Conservation (phyloP, 2,888 invertebrate genomes). For the Epirrhoe alternata region DNA sequence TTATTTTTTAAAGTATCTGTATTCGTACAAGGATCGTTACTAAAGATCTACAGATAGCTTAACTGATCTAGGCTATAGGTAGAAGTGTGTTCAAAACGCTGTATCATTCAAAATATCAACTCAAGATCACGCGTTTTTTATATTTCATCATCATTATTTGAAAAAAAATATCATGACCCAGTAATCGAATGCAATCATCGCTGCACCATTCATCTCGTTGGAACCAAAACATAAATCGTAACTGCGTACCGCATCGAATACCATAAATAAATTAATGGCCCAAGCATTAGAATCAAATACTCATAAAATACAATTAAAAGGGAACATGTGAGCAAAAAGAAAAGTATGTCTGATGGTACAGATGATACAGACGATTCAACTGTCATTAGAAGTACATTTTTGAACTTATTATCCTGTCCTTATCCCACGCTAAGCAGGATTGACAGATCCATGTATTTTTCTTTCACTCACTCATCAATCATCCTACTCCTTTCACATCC, state of each 20-base stretch:
- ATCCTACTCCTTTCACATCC: no score
- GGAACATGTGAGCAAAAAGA: conserved; percentile 76
- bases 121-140: neutral
- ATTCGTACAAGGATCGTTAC: neutral
- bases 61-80: neutral
- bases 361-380: neutral
- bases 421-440: no score
- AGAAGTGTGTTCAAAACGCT: no score
- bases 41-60: neutral
- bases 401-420: no score
- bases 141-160: neutral
- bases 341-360: conserved; percentile 53
- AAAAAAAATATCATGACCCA: conserved; percentile 22
- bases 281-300: conserved; percentile 84
- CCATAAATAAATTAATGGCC: conserved; percentile 84
- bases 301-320: conserved; percentile 86
- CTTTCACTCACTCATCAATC: no score
- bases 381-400: neutral
- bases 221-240: conserved; percentile 78
- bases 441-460: no score
- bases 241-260: conserved; percentile 81
- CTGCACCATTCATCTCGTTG: conserved; percentile 66
- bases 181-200: conserved; percentile 62
- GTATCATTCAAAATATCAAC: no score
- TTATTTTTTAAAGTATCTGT: neutral